Evolutionary conservation across 1,140 invertebrate species (phyloP), one percentile per base, ranked within the genome.

Genomic region (Melitaea cinxia): DNA sequence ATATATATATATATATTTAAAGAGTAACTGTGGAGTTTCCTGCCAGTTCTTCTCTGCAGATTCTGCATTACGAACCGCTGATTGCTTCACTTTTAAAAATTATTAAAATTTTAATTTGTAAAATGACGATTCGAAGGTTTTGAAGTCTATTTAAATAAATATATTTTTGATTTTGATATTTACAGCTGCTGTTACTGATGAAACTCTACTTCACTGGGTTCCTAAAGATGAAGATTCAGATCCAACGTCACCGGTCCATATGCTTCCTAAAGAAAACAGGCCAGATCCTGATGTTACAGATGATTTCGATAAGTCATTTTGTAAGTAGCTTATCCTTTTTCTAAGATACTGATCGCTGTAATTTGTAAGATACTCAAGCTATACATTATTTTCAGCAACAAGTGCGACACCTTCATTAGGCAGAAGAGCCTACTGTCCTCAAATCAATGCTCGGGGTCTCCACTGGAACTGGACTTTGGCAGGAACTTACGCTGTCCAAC

Each of bases 401-500:
- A 83, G 64, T 17, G 60, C 81, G 39, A 88, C 82, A n/a, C 83
- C 83, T 5, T 69, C 75, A 6, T 35, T 84, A 6, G 88, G 85
- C 0, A 70, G 86, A 33, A 69, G 86, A 15, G 82, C 91, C 15
- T 93, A 93, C 72, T 98, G 97, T 84, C 93, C 93, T 0, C 94
- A 96, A 35, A 93, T 93, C 24, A 93, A 92, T 61, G 94, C 95
- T 0, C 92, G 97, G 37, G 96, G 95, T 68, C 92, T 98, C 0
- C 95, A 94, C 72, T 98, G 97, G 97, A 97, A 98, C 86, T 96
- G 95, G 93, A 98, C 97, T 0, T 84, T 93, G 30, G 94, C 94
- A 4, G 96, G 96, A 23, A 95, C 96, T 33, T 94, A 94, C 1
- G 94, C 94, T 5, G 94, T 96, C 0, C 96, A 97, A 75, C 95